These are phyloP conservation scores for Synanthedon myopaeformis DNA, from an alignment of 2,888 invertebrate species.

Conservation along the genomic window DNA sequence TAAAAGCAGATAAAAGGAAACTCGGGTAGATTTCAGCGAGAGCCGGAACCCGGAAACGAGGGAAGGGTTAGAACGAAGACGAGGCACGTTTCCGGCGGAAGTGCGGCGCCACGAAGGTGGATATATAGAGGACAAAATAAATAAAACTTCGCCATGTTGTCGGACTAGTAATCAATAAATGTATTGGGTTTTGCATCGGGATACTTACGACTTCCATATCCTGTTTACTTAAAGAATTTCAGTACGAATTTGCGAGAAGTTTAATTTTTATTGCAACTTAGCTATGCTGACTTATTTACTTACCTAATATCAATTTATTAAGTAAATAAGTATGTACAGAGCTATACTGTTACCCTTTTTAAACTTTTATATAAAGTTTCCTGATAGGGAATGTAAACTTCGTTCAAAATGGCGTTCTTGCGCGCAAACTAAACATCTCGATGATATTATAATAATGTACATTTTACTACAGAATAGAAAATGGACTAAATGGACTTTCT, in stretches of 20 bases:
- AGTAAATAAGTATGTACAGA: too few relatives aligned
- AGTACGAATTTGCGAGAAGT: not conserved
- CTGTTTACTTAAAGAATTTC: slow-evolving; percentile 43
- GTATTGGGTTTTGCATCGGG: slow-evolving; percentile 60
- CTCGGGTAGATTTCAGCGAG: slow-evolving; percentile 52
- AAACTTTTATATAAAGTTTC: too few relatives aligned
- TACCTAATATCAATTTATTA: too few relatives aligned
- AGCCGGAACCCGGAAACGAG: slow-evolving; percentile 64
- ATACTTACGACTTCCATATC: slow-evolving; percentile 58
- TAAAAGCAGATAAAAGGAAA: slow-evolving; percentile 35
- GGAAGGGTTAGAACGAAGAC: slow-evolving; percentile 68
- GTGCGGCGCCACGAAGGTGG: slow-evolving; percentile 64
- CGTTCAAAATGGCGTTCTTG: too few relatives aligned
- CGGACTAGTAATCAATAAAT: slow-evolving; percentile 60
- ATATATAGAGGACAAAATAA: slow-evolving; percentile 49
- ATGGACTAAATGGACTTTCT: too few relatives aligned
- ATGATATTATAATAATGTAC: too few relatives aligned
- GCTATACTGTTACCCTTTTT: too few relatives aligned
- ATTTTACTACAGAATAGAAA: too few relatives aligned
- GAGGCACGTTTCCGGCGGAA: slow-evolving; percentile 65
- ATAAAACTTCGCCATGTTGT: slow-evolving; percentile 63
- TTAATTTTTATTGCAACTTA: too few relatives aligned
- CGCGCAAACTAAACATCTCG: too few relatives aligned
- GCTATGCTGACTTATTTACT: too few relatives aligned
- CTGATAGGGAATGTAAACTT: too few relatives aligned